Percentiles rank a stretch among this genome's conserved stretches.
phyloP scores from a whole-genome alignment of 2,888 invertebrate species.

The Hybos culiciformis region DNA sequence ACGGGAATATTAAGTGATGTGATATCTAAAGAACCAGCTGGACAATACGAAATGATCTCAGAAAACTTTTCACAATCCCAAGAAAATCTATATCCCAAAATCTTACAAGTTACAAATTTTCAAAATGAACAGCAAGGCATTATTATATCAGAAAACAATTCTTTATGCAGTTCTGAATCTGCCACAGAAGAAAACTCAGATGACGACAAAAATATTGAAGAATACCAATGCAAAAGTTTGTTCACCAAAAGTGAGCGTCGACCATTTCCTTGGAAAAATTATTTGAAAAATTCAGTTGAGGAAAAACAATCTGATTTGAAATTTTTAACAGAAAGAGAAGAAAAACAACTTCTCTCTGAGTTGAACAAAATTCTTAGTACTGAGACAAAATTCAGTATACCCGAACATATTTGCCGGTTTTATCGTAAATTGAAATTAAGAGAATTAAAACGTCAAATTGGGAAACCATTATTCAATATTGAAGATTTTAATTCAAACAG shows the following conservation, averaged over 20 bases:
- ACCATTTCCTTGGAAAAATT: slow-evolving; percentile 37
- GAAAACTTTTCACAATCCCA: not conserved
- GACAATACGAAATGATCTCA: slow-evolving; percentile 8
- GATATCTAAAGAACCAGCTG: slow-evolving; percentile 7
- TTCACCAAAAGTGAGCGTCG: slow-evolving; percentile 30
- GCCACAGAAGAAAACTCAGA: no score
- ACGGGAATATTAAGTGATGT: no score
- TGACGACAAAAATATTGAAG: slow-evolving; percentile 21
- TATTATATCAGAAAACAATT: no score
- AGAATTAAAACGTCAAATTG: slow-evolving; percentile 42
- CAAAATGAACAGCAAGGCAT: no score
- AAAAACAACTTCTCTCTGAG: slow-evolving; percentile 25
- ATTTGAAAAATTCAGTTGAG: slow-evolving; percentile 13
- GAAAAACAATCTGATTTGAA: not conserved
- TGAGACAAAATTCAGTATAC: slow-evolving; percentile 24
- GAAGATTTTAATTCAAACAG: slow-evolving; percentile 29
- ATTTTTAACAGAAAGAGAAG: slow-evolving; percentile 23
- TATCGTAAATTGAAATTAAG: slow-evolving; percentile 45
- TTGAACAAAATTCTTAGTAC: slow-evolving; percentile 23
- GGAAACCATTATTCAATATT: slow-evolving; percentile 43
- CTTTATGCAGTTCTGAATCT: no score
- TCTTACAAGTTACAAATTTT: no score
- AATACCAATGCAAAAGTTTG: slow-evolving; percentile 28
- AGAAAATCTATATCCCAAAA: no score
- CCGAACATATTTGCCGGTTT: slow-evolving; percentile 34